Evolutionary conservation across 2,113 vertebrate genomes (phyloP), one percentile per base, ranked within the genome.

Genomic region (Seriola dumerili): DNA sequence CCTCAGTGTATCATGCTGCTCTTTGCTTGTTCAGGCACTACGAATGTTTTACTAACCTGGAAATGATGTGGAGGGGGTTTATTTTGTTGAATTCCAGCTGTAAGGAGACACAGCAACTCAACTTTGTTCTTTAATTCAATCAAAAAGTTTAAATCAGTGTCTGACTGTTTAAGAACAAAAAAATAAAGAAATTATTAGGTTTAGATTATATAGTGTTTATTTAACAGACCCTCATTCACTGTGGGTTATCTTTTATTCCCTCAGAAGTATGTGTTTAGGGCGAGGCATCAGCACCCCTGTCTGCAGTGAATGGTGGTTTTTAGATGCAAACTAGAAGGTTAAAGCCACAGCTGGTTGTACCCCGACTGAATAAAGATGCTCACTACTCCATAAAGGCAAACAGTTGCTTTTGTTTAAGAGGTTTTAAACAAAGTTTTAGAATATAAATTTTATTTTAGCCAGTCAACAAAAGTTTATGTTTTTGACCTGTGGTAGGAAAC

Each of bases 31-130:
- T 66, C 62, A 66, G 29, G 16, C 29, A 8, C 69, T 58, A 48
- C 12, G 21, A 10, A 50, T 67, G 54, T 67, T 81, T 68, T n/a
- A 54, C 14, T 68, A 52, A 81, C 25, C 23, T 36, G 8, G 32
- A 73, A 9, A 12, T 69, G 62, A 7, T 25, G 48, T 57, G 0
- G 5, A 72, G 19, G 1, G 4, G n/a, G 14, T 65, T 66, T 40
- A 36, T 72, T 59, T 38, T 21, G 11, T 71, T 62, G 11, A 44
- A 76, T 29, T 55, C n/a, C 36, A 65, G 25, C 46, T 44, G 48
- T 29, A n/a, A 38, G 50, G 63, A 58, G 52, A 36, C 38, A 14
- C 5, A 16, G 8, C 3, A 17, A 21, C 40, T 13, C 12, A 4
- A 44, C 19, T 36, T 46, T 36, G 8, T 46, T 44, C 19, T 58